phyloP scores from a whole-genome alignment of 2,113 vertebrate species.

The Globicephala melas region DNA sequence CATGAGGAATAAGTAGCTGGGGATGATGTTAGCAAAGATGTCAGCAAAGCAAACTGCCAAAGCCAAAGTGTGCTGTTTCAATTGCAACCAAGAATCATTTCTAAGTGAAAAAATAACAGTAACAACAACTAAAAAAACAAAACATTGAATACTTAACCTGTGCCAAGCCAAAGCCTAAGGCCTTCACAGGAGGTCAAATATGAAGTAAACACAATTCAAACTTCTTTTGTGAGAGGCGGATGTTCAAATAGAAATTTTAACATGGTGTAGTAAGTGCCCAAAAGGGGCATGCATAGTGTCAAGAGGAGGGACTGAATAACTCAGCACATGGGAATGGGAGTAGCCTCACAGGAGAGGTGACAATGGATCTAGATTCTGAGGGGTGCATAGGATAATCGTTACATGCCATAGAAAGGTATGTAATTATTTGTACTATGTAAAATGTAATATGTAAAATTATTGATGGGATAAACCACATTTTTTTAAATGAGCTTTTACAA shows the following conservation, averaged over 20 bases:
- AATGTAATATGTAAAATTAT: background rate
- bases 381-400: background rate
- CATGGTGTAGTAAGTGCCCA: background rate
- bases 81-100: background rate
- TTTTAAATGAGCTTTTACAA: background rate
- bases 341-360: background rate
- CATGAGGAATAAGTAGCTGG: background rate
- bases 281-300: fast-evolving
- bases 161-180: background rate
- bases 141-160: background rate
- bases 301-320: background rate
- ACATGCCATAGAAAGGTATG: background rate
- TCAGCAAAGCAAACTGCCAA: background rate
- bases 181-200: background rate
- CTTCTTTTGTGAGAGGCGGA: background rate
- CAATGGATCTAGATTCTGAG: background rate
- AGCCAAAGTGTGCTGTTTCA: background rate
- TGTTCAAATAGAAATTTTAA: background rate
- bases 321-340: background rate
- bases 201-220: background rate
- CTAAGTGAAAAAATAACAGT: background rate
- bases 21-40: background rate
- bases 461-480: background rate
- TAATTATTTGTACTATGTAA: too few relatives aligned
- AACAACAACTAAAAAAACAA: background rate